Conservation (phyloP, 2,113 vertebrate species). For the Larimichthys crocea region DNA sequence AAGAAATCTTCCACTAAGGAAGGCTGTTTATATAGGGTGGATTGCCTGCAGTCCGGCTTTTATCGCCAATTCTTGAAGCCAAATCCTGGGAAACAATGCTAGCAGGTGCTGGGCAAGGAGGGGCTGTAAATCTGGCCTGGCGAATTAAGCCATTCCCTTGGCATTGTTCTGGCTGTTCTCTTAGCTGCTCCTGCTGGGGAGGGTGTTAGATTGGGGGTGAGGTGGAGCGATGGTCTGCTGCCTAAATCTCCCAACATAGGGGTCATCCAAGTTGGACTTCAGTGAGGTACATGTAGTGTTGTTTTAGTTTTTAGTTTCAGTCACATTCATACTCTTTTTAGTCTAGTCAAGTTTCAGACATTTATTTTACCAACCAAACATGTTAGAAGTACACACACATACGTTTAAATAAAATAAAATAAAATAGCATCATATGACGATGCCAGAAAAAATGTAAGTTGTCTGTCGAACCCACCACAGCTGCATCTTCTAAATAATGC, state of each 20-base stretch:
- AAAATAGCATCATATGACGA: too few relatives aligned
- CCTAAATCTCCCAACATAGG: slow-evolving; percentile 58
- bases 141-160: slow-evolving; percentile 76
- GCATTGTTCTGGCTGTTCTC: slow-evolving; percentile 76
- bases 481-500: too few relatives aligned
- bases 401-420: too few relatives aligned
- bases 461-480: too few relatives aligned
- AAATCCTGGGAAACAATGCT: slow-evolving; percentile 77
- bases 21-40: slow-evolving; percentile 23
- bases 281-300: background rate
- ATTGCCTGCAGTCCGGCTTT: slow-evolving; percentile 55
- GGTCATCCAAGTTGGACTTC: slow-evolving; percentile 23
- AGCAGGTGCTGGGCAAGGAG: slow-evolving; percentile 80
- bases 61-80: slow-evolving; percentile 68
- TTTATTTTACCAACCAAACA: too few relatives aligned
- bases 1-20: slow-evolving; percentile 32
- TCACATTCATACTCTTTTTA: too few relatives aligned
- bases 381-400: too few relatives aligned
- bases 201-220: slow-evolving; percentile 38
- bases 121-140: slow-evolving; percentile 78
- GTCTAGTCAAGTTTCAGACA: too few relatives aligned
- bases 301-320: too few relatives aligned
- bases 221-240: slow-evolving; percentile 20
- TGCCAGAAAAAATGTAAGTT: too few relatives aligned
- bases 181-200: slow-evolving; percentile 67